These are phyloP conservation scores for Thalassarche chlororhynchos DNA, from an alignment of 2,113 vertebrate species.

Conservation along the genomic window DNA sequence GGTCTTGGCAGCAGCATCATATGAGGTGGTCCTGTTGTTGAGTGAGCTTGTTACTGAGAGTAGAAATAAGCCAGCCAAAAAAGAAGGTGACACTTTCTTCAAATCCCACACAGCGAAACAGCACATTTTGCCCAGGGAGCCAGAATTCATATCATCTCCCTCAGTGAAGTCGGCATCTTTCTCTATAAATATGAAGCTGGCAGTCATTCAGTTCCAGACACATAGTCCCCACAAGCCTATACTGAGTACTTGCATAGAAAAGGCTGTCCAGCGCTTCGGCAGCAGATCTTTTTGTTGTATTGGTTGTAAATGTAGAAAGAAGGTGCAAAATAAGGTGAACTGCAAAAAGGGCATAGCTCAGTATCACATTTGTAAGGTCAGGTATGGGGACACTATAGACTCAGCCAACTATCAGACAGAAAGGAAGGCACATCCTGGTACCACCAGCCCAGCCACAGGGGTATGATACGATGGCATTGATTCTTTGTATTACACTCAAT, in stretches of 20 bases:
- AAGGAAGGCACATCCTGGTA: neutral
- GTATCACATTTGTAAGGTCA: neutral
- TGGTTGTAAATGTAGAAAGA: neutral
- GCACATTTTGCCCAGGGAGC: neutral
- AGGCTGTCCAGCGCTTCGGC: neutral
- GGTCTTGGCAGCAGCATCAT: neutral
- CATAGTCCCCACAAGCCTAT: neutral
- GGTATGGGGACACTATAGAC: neutral
- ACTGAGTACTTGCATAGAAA: neutral
- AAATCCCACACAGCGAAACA: neutral
- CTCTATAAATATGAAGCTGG: neutral
- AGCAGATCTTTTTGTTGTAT: neutral
- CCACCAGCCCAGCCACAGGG: no score
- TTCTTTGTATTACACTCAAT: neutral
- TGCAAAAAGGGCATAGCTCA: neutral
- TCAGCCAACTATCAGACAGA: neutral
- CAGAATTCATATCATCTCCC: neutral
- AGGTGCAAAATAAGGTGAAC: neutral
- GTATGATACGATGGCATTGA: neutral
- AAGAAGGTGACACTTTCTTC: neutral
- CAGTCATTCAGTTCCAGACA: neutral
- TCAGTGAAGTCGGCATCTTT: neutral
- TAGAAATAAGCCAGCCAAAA: neutral
- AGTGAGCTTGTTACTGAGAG: neutral
- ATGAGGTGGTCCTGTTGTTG: neutral